These are phyloP conservation scores for Otis tarda DNA, from an alignment of 2,113 vertebrate genomes.

Conservation along the genomic window DNA sequence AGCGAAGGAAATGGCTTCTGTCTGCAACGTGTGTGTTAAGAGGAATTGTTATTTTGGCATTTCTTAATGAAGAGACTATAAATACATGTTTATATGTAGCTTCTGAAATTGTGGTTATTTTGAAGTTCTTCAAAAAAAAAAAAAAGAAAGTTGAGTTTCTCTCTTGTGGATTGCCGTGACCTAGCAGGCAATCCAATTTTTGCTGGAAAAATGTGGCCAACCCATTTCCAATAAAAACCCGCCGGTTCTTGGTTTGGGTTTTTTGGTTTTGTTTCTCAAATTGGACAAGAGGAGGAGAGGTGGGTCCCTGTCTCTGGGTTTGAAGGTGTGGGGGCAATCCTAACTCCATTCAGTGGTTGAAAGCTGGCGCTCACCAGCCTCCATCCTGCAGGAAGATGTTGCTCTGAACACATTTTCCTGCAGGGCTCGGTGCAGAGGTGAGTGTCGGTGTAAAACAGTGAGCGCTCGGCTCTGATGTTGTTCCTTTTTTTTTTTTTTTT, in stretches of 20 bases:
- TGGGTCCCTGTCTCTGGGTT: background rate
- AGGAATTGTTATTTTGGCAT: background rate
- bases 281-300: background rate
- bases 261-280: background rate
- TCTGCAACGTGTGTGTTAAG: background rate
- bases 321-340: rapidly evolving
- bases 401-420: background rate
- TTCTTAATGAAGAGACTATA: background rate
- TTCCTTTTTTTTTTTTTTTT: background rate
- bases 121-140: background rate
- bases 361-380: background rate
- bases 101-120: constrained; percentile 48
- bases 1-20: constrained; percentile 1
- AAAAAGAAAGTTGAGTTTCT: background rate
- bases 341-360: rapidly evolving
- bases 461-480: background rate
- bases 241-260: background rate
- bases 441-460: background rate
- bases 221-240: background rate
- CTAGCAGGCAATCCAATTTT: no score
- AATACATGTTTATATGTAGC: background rate
- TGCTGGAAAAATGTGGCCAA: background rate
- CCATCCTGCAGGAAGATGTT: background rate
- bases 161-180: background rate
- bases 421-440: background rate